phyloP scores from a whole-genome alignment of 2,797 vertebrate species.

The Chaunax sp. region DNA sequence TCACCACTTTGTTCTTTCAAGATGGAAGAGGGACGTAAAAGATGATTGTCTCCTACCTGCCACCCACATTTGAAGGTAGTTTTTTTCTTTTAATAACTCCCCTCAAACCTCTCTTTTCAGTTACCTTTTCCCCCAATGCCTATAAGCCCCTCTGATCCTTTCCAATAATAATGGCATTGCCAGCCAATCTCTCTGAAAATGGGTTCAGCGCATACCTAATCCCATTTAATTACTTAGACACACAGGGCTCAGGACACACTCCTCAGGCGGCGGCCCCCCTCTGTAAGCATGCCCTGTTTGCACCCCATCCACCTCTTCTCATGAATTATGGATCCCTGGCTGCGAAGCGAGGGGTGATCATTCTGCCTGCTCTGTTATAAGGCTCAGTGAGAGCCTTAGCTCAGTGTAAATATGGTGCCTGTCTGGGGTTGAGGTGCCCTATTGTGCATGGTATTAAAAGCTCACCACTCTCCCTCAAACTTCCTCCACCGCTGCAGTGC shows the following conservation, averaged over 20 bases:
- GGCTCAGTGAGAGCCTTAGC: conserved; percentile 76
- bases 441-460: conserved; percentile 83
- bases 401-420: conserved; percentile 81
- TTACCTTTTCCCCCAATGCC: conserved; percentile 84
- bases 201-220: conserved; percentile 84
- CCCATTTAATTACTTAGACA: conserved; percentile 84
- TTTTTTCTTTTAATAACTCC: conserved; percentile 80
- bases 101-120: conserved; percentile 82
- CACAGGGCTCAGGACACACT: conserved; percentile 82
- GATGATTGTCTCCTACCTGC: conserved; percentile 74
- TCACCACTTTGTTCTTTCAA: conserved; percentile 52
- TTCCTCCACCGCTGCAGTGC: conserved; percentile 62
- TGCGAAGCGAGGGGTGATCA: conserved; percentile 79
- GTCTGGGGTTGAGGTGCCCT: conserved; percentile 79
- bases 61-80: conserved; percentile 73
- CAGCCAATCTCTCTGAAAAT: conserved; percentile 84
- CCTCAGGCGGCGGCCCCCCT: conserved; percentile 66
- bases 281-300: conserved; percentile 80
- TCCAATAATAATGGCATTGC: conserved; percentile 83
- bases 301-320: conserved; percentile 80
- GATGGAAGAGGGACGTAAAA: conserved; percentile 50
- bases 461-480: conserved; percentile 78
- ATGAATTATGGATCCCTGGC: conserved; percentile 84
- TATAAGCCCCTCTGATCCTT: conserved; percentile 83
- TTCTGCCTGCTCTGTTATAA: conserved; percentile 81